A percentile compares a stretch with the other conserved stretches of the same genome.
These are phyloP conservation scores for Caenorhabditis latens DNA, from an alignment of 1,140 invertebrate species.

Conservation along the genomic window DNA sequence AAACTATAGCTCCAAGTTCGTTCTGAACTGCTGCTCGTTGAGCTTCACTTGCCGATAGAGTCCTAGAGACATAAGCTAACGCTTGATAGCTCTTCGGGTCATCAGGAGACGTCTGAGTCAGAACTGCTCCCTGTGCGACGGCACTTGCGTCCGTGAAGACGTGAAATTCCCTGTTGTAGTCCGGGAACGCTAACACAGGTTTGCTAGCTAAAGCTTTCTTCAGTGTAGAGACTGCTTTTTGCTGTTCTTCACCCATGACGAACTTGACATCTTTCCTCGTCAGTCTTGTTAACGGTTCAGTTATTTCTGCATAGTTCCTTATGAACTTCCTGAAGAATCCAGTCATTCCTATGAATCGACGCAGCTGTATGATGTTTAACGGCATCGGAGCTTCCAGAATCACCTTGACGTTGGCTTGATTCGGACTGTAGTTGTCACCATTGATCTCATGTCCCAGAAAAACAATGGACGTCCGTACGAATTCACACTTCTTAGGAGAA, in stretches of 20 bases:
- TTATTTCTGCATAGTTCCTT: slow-evolving; percentile 68
- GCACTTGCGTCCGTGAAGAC: slow-evolving; percentile 54
- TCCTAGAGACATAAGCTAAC: too few relatives aligned
- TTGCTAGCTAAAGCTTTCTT: neutral
- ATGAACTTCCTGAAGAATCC: slow-evolving; percentile 75
- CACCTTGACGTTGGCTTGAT: slow-evolving; percentile 72
- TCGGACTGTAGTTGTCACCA: slow-evolving; percentile 67
- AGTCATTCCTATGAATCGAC: slow-evolving; percentile 74
- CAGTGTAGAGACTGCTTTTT: slow-evolving; percentile 18
- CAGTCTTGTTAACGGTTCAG: slow-evolving; percentile 64
- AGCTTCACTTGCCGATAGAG: neutral
- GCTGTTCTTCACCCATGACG: slow-evolving; percentile 2
- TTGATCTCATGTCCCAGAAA: slow-evolving; percentile 73
- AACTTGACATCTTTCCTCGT: slow-evolving; percentile 58
- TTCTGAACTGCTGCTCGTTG: too few relatives aligned
- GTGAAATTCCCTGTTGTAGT: slow-evolving; percentile 46
- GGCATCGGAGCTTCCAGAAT: slow-evolving; percentile 73
- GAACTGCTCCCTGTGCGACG: slow-evolving; percentile 35
- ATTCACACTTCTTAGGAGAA: slow-evolving; percentile 70
- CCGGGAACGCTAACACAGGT: slow-evolving; percentile 37
- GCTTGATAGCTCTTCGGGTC: too few relatives aligned
- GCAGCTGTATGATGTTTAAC: slow-evolving; percentile 69
- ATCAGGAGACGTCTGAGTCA: slow-evolving; percentile 9
- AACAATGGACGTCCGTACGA: slow-evolving; percentile 59
- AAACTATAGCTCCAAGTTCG: slow-evolving; percentile 47